Evolutionary conservation across 2,888 invertebrate genomes (phyloP).

Genomic region (Meteorus colon): DNA sequence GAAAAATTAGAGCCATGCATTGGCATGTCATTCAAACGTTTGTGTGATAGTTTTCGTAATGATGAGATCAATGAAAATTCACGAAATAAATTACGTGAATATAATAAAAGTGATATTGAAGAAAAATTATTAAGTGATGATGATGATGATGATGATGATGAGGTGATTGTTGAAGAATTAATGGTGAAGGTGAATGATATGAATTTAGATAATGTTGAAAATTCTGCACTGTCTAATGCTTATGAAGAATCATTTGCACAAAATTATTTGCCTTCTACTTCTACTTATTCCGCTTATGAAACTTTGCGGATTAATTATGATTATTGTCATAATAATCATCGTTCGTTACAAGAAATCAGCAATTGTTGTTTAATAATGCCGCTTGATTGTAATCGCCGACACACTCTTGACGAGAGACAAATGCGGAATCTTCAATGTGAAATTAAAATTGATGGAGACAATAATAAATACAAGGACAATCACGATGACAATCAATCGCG

Average conservation of each 20-base stretch:
- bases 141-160: constrained; percentile 26
- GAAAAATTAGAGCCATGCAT: neutral
- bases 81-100: constrained; percentile 50
- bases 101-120: constrained; percentile 56
- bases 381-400: constrained; percentile 14
- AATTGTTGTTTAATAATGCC: constrained; percentile 6
- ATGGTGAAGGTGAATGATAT: neutral
- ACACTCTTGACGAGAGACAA: constrained; percentile 21
- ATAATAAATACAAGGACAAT: constrained; percentile 9
- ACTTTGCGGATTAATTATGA: constrained; percentile 3
- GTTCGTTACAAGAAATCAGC: constrained; percentile 5
- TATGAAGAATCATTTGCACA: constrained; percentile 29
- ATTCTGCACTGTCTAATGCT: constrained; percentile 30
- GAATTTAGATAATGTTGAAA: constrained; percentile 38
- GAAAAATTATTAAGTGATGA: constrained; percentile 44
- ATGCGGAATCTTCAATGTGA: neutral
- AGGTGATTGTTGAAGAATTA: constrained; percentile 11
- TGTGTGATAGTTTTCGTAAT: constrained; percentile 37
- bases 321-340: neutral
- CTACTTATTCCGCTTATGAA: neutral
- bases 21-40: constrained; percentile 31
- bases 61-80: constrained; percentile 48
- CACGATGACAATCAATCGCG: constrained; percentile 9
- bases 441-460: constrained; percentile 8
- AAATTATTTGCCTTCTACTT: constrained; percentile 6